These are phyloP conservation scores for Leptinotarsa peninsularis DNA, from an alignment of 2,888 invertebrate genomes.

Conservation along the genomic window DNA sequence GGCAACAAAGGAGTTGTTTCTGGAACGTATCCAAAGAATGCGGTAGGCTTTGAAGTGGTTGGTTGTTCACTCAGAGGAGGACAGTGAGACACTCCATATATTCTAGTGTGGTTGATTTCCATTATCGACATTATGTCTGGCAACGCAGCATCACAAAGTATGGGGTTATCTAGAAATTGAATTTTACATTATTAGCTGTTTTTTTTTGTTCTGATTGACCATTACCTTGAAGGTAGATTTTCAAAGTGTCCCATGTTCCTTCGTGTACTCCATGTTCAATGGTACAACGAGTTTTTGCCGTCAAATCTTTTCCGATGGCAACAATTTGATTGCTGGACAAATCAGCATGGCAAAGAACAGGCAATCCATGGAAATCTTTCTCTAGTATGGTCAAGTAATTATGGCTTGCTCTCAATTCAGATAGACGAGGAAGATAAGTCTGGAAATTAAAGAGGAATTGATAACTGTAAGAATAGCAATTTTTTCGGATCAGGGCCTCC, in stretches of 20 bases:
- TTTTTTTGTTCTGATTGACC: not conserved
- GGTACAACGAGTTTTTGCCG: conserved; percentile 83
- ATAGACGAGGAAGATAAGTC: conserved; percentile 83
- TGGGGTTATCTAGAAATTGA: conserved; percentile 79
- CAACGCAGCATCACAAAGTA: conserved; percentile 80
- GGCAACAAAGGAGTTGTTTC: conserved; percentile 38
- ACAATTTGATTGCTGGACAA: conserved; percentile 82
- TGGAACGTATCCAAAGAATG: conserved; percentile 61
- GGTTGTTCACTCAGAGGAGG: conserved; percentile 63
- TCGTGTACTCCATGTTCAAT: conserved; percentile 83
- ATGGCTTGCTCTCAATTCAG: conserved; percentile 81
- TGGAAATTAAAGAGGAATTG: conserved; percentile 64
- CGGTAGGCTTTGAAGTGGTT: conserved; percentile 61
- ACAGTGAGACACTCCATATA: conserved; percentile 74
- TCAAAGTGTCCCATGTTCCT: conserved; percentile 71
- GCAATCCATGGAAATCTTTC: conserved; percentile 85
- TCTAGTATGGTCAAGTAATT: conserved; percentile 81
- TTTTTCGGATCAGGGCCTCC: too few species aligned
- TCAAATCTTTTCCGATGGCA: conserved; percentile 79
- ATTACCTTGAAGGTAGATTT: conserved; percentile 85
- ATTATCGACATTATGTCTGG: conserved; percentile 78
- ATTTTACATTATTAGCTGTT: not conserved
- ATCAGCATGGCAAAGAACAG: conserved; percentile 84
- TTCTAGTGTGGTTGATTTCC: conserved; percentile 78
- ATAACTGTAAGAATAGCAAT: not conserved